These are phyloP conservation scores for Pseudococcus viburni DNA, from an alignment of 2,888 invertebrate species.

Conservation along the genomic window DNA sequence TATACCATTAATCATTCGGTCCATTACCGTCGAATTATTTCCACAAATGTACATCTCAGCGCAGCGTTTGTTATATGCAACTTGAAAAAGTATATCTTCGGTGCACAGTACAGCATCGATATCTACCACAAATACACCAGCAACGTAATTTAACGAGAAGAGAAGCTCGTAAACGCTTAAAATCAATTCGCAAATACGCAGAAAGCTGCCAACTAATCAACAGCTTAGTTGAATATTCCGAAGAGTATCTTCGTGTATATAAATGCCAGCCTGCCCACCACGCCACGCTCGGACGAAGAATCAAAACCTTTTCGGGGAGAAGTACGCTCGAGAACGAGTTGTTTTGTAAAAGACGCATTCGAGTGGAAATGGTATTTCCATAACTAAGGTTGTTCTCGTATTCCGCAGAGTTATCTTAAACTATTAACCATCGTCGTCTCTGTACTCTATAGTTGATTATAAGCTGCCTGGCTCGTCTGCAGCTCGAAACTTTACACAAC, in stretches of 20 bases:
- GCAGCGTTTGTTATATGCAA: not conserved
- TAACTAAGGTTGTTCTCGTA: constrained; percentile 18
- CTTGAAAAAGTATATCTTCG: not conserved
- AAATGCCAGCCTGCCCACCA: not conserved
- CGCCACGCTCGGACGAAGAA: not conserved
- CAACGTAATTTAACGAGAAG: not conserved
- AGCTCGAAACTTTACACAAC: not conserved
- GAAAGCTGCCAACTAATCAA: constrained; percentile 24
- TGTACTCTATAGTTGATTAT: not conserved
- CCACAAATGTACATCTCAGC: not conserved
- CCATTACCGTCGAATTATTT: not conserved
- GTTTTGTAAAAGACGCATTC: constrained; percentile 10
- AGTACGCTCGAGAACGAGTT: not conserved
- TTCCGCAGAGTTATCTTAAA: constrained; percentile 14
- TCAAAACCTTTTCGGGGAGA: not conserved
- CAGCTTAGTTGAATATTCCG: constrained; percentile 12
- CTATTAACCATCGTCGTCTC: not conserved
- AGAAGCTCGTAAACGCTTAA: not conserved
- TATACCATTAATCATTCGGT: constrained; percentile 1
- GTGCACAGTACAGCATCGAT: not conserved
- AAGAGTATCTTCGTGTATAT: not conserved
- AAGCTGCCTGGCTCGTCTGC: constrained; percentile 18
- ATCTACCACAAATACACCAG: not conserved
- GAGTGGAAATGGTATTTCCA: constrained; percentile 30
- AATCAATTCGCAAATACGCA: not conserved